Base-by-base conservation (phyloP, 2,797 vertebrate genomes). In the Sebastes iracundus region DNA sequence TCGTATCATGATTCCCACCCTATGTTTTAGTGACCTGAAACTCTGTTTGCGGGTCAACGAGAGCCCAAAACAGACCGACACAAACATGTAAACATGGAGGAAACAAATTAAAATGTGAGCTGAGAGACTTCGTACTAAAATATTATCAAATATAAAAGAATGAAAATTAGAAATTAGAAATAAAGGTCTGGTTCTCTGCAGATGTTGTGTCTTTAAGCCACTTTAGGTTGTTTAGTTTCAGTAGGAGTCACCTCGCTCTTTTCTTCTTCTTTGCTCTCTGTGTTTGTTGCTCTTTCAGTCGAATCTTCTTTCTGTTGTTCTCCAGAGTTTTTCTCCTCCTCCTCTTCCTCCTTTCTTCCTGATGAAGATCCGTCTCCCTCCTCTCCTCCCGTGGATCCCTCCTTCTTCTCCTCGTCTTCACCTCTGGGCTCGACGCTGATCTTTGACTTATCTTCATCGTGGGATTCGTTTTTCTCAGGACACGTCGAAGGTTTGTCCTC, bases 211-310 rank as follows among this genome's bases (percentile, higher is more conserved):
- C 16, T 46, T 46, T 7, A 1, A 18, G 42, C 42, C 14, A 20
- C 46, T 20, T 7, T 35, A 38, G 49, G 18, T 52, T 25, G 12
- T 56, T 13, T 25, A 25, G 5, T 56, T 56, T 25, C 13, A 42
- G 38, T 33, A 33, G 32, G 8, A 49, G 12, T 70, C 68, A 79
- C 77, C 59, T 82, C 4, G 0, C 2, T 79, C 28, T 55, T 9
- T 4, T 83, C 75, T 27, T 79, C 78, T 72, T 70, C 71, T 35
- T 56, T 33, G 28, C 22, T 38, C 1, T 76, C 65, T 13, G 62
- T 76, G 22, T 73, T 69, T 9, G 53, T 66, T 1, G 13, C 14
- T 62, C 2, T 67, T 55, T 73, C 60, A 25, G 5, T 30, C 3
- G 7, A 23, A 10, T 33, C 32, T 33, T 71, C 68, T 23, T 59